Percentiles rank a stretch among this genome's conserved stretches.
Evolutionary conservation across 2,113 vertebrate genomes (phyloP).

Genomic region (Actenoides hombroni): DNA sequence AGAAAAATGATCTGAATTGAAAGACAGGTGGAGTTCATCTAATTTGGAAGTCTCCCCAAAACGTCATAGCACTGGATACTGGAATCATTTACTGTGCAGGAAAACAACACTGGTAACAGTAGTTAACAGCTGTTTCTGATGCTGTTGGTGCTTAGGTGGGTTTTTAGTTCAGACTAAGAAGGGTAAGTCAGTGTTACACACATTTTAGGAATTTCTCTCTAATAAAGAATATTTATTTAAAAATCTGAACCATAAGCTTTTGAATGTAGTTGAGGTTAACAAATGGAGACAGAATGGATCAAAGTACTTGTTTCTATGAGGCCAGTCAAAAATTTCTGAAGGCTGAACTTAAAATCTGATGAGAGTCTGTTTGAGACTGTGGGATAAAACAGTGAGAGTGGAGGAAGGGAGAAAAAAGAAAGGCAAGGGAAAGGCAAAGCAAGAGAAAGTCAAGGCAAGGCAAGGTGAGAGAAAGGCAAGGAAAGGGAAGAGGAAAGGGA

Average conservation of each 20-base stretch:
- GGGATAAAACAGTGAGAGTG: neutral
- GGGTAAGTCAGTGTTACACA: neutral
- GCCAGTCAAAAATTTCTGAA: neutral
- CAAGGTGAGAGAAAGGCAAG: too few species aligned
- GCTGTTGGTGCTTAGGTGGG: fast-evolving
- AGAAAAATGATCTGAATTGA: neutral
- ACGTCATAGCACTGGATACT: neutral
- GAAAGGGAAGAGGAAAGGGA: too few species aligned
- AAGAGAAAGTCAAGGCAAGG: too few species aligned
- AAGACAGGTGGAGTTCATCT: neutral
- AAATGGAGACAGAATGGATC: neutral
- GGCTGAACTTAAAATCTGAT: neutral
- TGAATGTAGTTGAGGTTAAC: neutral
- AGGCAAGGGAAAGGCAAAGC: too few species aligned
- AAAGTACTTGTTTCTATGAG: neutral
- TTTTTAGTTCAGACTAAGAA: neutral
- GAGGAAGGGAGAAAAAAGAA: too few species aligned
- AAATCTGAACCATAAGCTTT: neutral
- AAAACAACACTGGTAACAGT: neutral
- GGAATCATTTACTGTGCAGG: neutral
- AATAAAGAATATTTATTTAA: neutral
- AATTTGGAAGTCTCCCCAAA: neutral
- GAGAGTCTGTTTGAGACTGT: neutral
- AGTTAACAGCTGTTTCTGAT: neutral
- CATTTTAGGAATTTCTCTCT: neutral